Percentiles rank a stretch among this genome's conserved stretches.
Conservation (phyloP, 2,888 invertebrate genomes). For the Pseudococcus jackbeardsleyi region DNA sequence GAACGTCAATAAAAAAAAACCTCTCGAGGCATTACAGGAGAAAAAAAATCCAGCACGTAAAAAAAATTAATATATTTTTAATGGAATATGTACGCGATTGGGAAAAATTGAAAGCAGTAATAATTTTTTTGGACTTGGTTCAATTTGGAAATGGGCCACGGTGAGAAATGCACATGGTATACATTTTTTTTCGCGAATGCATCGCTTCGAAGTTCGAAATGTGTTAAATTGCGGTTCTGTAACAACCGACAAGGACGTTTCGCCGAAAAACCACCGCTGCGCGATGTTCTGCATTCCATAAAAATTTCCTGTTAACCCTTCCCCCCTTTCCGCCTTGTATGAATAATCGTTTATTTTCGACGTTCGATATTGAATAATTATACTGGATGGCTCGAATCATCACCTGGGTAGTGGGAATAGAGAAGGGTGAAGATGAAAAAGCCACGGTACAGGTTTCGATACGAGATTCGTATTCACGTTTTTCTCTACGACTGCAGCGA, state of each 20-base stretch:
- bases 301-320: neutral
- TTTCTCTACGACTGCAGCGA: neutral
- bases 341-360: neutral
- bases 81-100: neutral
- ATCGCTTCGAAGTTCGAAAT: neutral
- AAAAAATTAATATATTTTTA: neutral
- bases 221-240: conserved; percentile 6
- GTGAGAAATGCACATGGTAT: neutral
- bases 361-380: neutral
- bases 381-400: neutral
- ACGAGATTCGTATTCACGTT: neutral
- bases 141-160: conserved; percentile 13
- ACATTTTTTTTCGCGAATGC: conserved; percentile 16
- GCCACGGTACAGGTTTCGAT: neutral
- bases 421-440: neutral
- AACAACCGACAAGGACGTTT: conserved; percentile 17
- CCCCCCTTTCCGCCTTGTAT: neutral
- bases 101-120: conserved; percentile 13
- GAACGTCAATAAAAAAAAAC: no score
- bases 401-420: neutral
- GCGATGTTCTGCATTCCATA: neutral
- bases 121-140: conserved; percentile 7
- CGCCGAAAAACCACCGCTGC: neutral
- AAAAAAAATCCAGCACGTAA: neutral
- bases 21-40: neutral